Percentiles rank a stretch among this genome's conserved stretches.
phyloP scores from a whole-genome alignment of 1,140 invertebrate species.

The Linepithema humile region DNA sequence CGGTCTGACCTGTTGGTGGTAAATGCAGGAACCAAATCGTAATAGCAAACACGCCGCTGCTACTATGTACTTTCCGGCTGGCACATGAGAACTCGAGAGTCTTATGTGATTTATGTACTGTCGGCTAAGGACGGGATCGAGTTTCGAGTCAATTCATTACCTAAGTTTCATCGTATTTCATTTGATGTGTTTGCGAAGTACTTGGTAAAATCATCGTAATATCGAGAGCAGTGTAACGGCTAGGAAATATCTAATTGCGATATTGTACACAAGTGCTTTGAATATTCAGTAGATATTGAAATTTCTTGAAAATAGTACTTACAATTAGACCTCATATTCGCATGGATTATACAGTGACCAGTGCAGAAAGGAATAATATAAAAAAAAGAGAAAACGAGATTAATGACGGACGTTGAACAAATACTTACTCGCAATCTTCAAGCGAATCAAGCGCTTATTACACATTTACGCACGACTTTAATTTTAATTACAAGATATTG shows the following conservation, averaged over 20 bases:
- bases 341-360: not conserved
- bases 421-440: constrained; percentile 16
- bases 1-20: constrained; percentile 49
- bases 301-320: constrained; percentile 20
- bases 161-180: constrained; percentile 37
- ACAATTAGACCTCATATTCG: not conserved
- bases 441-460: not conserved
- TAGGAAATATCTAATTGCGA: not conserved
- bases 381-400: not conserved
- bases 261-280: not conserved
- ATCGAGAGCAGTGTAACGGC: not conserved
- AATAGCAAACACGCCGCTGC: constrained; percentile 9
- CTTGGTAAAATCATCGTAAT: not conserved
- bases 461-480: constrained; percentile 11
- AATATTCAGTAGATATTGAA: not conserved
- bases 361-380: not conserved
- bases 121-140: constrained; percentile 14
- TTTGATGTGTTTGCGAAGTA: constrained; percentile 18
- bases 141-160: constrained; percentile 45
- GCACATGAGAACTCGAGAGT: not conserved
- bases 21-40: constrained; percentile 37
- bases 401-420: not conserved
- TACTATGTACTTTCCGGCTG: constrained; percentile 4
- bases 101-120: constrained; percentile 38
- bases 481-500: constrained; percentile 26